Percentiles rank a stretch among this genome's conserved stretches.
phyloP scores from a whole-genome alignment of 2,888 invertebrate species.

The Rosalia funebris region DNA sequence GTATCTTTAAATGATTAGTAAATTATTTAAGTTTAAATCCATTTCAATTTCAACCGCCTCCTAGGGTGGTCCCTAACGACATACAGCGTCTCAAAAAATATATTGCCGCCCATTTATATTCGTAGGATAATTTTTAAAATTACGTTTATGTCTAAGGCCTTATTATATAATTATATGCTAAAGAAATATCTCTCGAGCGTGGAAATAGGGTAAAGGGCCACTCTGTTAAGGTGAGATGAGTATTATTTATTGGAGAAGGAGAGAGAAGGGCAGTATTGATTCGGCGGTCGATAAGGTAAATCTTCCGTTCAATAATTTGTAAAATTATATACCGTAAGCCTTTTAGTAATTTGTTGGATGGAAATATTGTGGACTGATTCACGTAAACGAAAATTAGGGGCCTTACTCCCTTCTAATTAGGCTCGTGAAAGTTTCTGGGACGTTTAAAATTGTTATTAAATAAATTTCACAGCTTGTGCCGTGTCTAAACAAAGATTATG shows the following conservation, averaged over 20 bases:
- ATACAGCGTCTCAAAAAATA: constrained; percentile 7
- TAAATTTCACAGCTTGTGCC: not conserved
- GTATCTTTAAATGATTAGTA: too few relatives aligned
- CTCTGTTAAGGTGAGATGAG: not conserved
- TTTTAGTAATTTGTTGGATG: too few relatives aligned
- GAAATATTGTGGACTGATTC: too few relatives aligned
- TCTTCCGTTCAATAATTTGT: too few relatives aligned
- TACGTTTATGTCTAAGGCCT: constrained; percentile 2
- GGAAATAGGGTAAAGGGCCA: constrained; percentile 5
- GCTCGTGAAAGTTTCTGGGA: too few relatives aligned
- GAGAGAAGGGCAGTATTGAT: constrained; percentile 1
- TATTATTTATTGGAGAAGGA: not conserved
- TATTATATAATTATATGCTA: constrained; percentile 16
- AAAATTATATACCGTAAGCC: too few relatives aligned
- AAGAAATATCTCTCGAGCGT: not conserved
- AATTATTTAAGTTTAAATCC: too few relatives aligned
- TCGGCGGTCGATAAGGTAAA: not conserved
- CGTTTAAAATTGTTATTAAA: constrained; percentile 5
- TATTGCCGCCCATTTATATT: constrained; percentile 1
- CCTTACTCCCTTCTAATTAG: too few relatives aligned
- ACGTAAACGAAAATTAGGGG: too few relatives aligned
- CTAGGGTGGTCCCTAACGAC: not conserved
- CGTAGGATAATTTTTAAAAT: constrained; percentile 6
- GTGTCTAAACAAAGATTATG: not conserved
- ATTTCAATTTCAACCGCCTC: too few relatives aligned